Evolutionary conservation across 2,113 vertebrate species (phyloP).

Genomic region (Nematolebias whitei): DNA sequence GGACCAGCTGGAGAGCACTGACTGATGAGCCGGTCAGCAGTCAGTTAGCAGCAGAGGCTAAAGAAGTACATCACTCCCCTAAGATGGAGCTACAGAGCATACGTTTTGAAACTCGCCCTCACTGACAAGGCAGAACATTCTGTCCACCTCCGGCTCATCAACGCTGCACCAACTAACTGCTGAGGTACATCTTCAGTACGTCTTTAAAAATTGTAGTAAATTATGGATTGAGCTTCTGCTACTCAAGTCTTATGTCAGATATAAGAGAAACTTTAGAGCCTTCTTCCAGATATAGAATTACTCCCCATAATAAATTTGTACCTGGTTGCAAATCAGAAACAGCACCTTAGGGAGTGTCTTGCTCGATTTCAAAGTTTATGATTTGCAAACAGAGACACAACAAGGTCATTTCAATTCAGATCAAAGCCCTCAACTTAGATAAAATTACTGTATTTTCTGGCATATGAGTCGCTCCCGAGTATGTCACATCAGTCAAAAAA

Average conservation of each 20-base stretch:
- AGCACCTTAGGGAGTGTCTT: not conserved
- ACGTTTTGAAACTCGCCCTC: constrained; percentile 26
- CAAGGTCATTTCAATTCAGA: not conserved
- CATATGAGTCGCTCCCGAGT: no score
- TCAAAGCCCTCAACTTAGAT: not conserved
- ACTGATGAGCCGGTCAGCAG: constrained; percentile 50
- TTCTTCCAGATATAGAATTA: not conserved
- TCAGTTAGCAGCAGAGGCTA: constrained; percentile 34
- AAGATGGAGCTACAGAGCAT: constrained; percentile 38
- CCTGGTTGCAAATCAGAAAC: not conserved
- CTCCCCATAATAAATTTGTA: not conserved
- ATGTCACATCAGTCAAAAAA: no score
- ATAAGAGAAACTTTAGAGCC: not conserved
- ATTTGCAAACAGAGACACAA: not conserved
- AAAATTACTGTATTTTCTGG: no score
- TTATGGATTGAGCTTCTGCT: not conserved
- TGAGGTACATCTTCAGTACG: constrained; percentile 2
- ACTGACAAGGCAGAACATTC: constrained; percentile 14
- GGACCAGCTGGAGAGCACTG: constrained; percentile 50
- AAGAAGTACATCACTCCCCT: constrained; percentile 26
- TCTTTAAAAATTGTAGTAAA: constrained; percentile 7
- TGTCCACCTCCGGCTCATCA: constrained; percentile 27
- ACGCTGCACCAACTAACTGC: constrained; percentile 2
- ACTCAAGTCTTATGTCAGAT: constrained; percentile 1
- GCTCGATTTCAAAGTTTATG: not conserved